Evolutionary conservation across 64 coral and sea anemone species (phyloP), one percentile per base, ranked within the genome.

Genomic region (Hydrozoanthus tunicans): DNA sequence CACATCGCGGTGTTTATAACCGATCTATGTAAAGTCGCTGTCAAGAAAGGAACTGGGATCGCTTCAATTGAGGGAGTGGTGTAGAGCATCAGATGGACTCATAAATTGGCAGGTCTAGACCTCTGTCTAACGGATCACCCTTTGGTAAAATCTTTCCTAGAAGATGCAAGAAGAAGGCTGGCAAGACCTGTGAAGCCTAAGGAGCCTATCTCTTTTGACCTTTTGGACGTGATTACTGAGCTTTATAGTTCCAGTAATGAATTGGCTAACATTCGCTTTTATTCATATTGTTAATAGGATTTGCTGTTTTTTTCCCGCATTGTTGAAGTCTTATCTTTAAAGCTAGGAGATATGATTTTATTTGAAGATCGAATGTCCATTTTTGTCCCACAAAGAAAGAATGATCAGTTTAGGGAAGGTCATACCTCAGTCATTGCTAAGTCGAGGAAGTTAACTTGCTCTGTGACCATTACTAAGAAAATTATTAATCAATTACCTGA

Each of bases 261-360:
- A 10, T 89, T 89, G 59, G 70, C 85, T 59, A 56, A 89, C 59
- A 89, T 75, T 89, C 70, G 70, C 59, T 76, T 89, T 61, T 89
- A 6, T 73, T 89, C 57, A 89, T 89, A 58, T 72, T 79, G 24
- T 55, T 78, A 9, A 15, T 56, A 56, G 65, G 83, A 8, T 88
- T 64, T 83, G 0, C 81, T 27, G 81, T 62, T 85, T 53, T 70
- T 70, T 85, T 85, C 69, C 69, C 6, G 82, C 5, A 85, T 85
- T 6, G 69, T 43, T 24, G 82, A 85, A 43, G 69, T 85, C 58
- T 85, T 85, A 5, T 64, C 67, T 69, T 70, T 85, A 32, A 43
- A 43, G 32, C 32, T 43, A 43, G 32, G 32, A 43, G 32, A 43
- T 43, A 43, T 1, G 0, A 43, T 2, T 43, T 43, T 43, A 43